These are phyloP conservation scores for Enteromius radiatus DNA, from an alignment of 2,797 vertebrate species.

Conservation along the genomic window DNA sequence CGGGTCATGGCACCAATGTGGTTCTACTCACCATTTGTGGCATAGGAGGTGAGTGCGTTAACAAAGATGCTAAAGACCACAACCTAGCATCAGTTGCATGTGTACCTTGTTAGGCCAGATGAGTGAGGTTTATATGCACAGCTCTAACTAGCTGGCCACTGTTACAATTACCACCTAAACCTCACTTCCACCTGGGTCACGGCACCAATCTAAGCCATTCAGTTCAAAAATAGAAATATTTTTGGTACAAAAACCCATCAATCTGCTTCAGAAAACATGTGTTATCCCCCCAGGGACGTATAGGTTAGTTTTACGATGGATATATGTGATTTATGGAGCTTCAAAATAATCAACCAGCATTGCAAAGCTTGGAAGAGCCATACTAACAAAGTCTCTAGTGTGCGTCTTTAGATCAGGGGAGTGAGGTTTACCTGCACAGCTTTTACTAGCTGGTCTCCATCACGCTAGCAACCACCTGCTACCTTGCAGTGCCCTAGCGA, in stretches of 20 bases:
- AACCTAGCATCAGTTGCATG: no score
- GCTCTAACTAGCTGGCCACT: neutral
- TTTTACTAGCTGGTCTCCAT: neutral
- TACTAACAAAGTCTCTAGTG: neutral
- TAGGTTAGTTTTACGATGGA: no score
- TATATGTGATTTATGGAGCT: no score
- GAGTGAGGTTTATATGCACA: neutral
- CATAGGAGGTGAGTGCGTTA: no score
- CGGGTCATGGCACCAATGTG: neutral
- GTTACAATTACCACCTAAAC: neutral
- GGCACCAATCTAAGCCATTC: neutral
- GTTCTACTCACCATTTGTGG: no score
- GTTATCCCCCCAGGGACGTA: no score
- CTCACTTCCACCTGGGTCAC: neutral
- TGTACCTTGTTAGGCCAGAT: neutral
- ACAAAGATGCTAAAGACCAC: no score
- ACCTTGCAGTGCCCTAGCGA: neutral
- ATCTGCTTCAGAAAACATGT: no score
- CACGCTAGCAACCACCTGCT: neutral
- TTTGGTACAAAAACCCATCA: no score
- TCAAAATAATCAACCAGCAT: neutral
- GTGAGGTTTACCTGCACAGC: neutral
- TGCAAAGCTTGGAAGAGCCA: neutral
- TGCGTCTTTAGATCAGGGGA: neutral
- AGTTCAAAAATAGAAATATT: no score